Base-by-base conservation (phyloP, 2,797 vertebrate genomes). In the Arrhamphus sclerolepis region DNA sequence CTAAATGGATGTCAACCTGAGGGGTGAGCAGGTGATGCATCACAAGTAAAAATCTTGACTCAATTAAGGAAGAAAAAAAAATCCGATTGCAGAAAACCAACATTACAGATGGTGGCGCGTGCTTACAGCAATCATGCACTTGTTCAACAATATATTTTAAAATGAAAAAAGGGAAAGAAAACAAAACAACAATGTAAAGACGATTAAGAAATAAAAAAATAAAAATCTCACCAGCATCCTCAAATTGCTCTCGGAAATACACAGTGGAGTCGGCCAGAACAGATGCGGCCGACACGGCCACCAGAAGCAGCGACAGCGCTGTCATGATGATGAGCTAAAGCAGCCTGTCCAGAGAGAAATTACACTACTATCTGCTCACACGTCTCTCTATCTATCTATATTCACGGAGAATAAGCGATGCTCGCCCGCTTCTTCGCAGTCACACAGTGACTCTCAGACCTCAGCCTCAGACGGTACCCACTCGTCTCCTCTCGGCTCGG, bases 241-340 rank as follows among this genome's bases (percentile, higher is more conserved):
- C 91, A 86, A 94, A 96, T 66, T 94, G 92, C 71, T 97, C 94
- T 60, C 92, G 89, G 60, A 95, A 84, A 89, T 94, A 92, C 70
- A 93, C 82, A 31, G 83, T 11, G 22, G 93, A 84, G 57, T 91
- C 90, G 73, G 90, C 91, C 72, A 91, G 83, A 29, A 73, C 82
- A 66, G 87, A 86, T 58, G 85, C 87, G 68, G 89, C 80, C 57
- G 84, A 91, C 53, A 80, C 72, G 79, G 72, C 89, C 67, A 90
- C 11, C 59, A 92, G 69, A 48, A 94, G 78, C 76, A 93, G 67
- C 62, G 84, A 83, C 66, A 92, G 29, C 41, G 88, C 46, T 34
- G 89, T 80, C 92, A 93, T 94, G 9, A 59, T 69, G 51, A 48
- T 60, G 55, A 68, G 49, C 63, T 53, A 39, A 18, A 59, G 24